Evolutionary conservation across 2,797 vertebrate genomes (phyloP).

Genomic region (Gallinago nigripennis): DNA sequence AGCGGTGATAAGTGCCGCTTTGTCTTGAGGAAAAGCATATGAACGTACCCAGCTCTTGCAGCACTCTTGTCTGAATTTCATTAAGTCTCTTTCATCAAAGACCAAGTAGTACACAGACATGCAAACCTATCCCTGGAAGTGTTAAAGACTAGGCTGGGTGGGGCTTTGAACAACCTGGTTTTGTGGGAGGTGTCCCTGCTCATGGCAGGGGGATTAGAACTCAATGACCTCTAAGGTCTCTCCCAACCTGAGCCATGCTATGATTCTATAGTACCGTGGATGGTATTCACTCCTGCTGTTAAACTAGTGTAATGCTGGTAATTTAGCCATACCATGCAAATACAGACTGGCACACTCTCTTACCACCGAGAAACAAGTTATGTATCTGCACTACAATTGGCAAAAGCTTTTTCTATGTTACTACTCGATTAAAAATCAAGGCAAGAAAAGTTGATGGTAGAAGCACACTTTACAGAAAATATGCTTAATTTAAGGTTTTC

Average conservation of each 20-base stretch:
- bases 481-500: background rate
- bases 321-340: background rate
- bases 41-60: background rate
- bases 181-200: too few species aligned
- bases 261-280: background rate
- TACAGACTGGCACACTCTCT: background rate
- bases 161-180: too few species aligned
- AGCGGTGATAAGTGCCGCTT: background rate
- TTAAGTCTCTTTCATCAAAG: background rate
- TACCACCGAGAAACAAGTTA: background rate
- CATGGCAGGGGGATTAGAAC: too few species aligned
- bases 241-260: too few species aligned
- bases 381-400: background rate
- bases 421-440: background rate
- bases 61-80: background rate
- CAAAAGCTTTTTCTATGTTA: background rate
- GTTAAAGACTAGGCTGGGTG: too few species aligned
- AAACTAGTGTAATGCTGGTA: background rate
- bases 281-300: background rate
- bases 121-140: background rate
- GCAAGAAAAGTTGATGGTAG: background rate
- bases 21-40: background rate
- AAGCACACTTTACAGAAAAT: background rate
- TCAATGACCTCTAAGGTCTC: too few species aligned
- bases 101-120: background rate